Evolutionary conservation across 2,113 vertebrate genomes (phyloP), one percentile per base, ranked within the genome.

Genomic region (Phrynosoma platyrhinos): DNA sequence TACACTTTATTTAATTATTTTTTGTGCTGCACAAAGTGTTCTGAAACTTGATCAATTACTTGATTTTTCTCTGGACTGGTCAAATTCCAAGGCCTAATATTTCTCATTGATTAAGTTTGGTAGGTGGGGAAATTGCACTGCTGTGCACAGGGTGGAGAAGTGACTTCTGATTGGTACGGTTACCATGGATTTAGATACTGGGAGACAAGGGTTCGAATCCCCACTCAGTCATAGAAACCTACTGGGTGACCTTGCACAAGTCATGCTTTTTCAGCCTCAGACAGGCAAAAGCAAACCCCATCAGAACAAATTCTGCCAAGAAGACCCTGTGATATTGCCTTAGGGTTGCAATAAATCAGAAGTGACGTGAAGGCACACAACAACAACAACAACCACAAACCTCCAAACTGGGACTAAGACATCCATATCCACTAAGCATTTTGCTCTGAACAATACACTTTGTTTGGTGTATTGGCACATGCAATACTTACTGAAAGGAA

Each of bases 1-100:
- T 82, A 82, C 36, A 69, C 64, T 87, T 64, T 42, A 30, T 55
- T 8, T 36, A 36, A 36, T 36, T 36, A 36, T 36, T 64, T 42
- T 82, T 66, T 27, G 5, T 82, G 30, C 25, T 42, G 40, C 7
- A 27, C 53, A 32, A 74, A 64, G 9, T 36, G 55, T 82, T 87
- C 40, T 66, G 71, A 76, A 87, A 52, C 79, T 47, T 75, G 86
- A 76, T 21, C 20, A 64, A 23, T 66, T 21, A 32, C 76, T 87
- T 66, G 27, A 82, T 87, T 66, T 12, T 82, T 5, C 18, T 87
- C 75, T 82, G 79, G 79, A 82, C 27, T 52, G 55, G 30, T 52
- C 72, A 16, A 53, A 66, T 27, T 12, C 27, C 27, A 25, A 32
- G 36, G 21, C 80, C 55, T 82, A 32, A 76, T 27, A 81, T 36